Conservation (phyloP, 1,140 invertebrate species). For the Chrysopa pallens region DNA sequence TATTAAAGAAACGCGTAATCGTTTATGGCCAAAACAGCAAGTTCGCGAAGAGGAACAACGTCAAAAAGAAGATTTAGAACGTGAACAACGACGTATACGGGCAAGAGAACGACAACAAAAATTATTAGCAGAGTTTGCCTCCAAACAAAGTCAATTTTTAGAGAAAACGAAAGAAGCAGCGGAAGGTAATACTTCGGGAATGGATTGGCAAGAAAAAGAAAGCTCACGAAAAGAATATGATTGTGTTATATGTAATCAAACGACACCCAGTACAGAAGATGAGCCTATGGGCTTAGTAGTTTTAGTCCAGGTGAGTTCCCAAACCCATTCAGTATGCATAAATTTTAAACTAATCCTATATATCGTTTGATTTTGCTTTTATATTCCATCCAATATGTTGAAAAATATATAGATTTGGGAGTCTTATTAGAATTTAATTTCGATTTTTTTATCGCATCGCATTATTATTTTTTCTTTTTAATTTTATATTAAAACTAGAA, state of each 20-base stretch:
- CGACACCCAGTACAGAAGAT: conserved; percentile 61
- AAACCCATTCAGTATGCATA: background rate
- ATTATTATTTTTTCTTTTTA: too few species aligned
- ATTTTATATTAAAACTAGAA: too few species aligned
- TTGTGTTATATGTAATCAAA: conserved; percentile 91
- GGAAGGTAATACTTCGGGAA: conserved; percentile 21
- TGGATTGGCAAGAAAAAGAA: conserved; percentile 50
- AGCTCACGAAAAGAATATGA: conserved; percentile 62
- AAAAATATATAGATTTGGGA: background rate
- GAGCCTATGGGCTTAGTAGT: conserved; percentile 84
- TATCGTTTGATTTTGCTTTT: background rate
- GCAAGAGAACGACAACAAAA: conserved; percentile 80
- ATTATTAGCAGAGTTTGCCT: conserved; percentile 83
- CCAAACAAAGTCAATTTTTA: conserved; percentile 82
- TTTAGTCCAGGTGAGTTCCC: conserved; percentile 50
- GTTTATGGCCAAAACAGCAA: conserved; percentile 59
- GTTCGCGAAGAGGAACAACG: conserved; percentile 57
- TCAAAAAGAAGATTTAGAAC: conserved; percentile 51
- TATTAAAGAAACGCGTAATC: conserved; percentile 45
- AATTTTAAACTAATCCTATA: background rate
- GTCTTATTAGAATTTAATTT: background rate
- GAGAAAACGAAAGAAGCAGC: conserved; percentile 58
- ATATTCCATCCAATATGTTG: background rate
- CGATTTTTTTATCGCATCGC: background rate
- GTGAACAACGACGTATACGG: conserved; percentile 60